A percentile compares a stretch with the other conserved stretches of the same genome.
Evolutionary conservation across 1,140 invertebrate species (phyloP).

Genomic region (Protaetia brevitarsis): DNA sequence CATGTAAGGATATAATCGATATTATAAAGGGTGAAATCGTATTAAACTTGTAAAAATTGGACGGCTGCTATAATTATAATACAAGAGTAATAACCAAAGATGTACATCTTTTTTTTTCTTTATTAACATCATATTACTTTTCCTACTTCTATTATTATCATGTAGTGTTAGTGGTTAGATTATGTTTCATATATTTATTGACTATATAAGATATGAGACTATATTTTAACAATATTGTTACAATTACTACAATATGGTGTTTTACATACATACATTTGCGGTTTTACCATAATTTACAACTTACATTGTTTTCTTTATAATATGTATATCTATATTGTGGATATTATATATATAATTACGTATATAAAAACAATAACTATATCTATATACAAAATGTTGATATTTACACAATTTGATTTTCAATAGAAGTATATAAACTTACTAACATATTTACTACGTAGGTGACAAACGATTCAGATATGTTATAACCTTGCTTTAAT

Average conservation of each 20-base stretch:
- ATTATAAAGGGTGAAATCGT: neutral
- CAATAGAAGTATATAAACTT: neutral
- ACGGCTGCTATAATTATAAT: constrained; percentile 16
- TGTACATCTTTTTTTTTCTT: neutral
- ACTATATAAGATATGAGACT: constrained; percentile 15
- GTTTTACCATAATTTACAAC: neutral
- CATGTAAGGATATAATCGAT: neutral
- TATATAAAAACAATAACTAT: neutral
- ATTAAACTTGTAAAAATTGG: constrained; percentile 15
- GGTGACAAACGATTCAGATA: neutral
- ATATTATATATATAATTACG: neutral
- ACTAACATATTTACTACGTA: neutral
- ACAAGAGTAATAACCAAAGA: constrained; percentile 5
- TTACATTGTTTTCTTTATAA: neutral
- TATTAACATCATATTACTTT: neutral
- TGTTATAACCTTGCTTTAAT: no score
- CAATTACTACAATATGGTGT: neutral
- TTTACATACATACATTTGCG: neutral
- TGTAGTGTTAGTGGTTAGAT: neutral
- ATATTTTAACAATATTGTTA: neutral
- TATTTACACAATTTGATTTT: neutral
- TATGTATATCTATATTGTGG: neutral
- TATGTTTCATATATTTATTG: constrained; percentile 8
- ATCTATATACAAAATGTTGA: neutral
- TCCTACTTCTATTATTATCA: neutral